These are phyloP conservation scores for Zaprionus davidi DNA, from an alignment of 1,140 invertebrate species.

Conservation along the genomic window DNA sequence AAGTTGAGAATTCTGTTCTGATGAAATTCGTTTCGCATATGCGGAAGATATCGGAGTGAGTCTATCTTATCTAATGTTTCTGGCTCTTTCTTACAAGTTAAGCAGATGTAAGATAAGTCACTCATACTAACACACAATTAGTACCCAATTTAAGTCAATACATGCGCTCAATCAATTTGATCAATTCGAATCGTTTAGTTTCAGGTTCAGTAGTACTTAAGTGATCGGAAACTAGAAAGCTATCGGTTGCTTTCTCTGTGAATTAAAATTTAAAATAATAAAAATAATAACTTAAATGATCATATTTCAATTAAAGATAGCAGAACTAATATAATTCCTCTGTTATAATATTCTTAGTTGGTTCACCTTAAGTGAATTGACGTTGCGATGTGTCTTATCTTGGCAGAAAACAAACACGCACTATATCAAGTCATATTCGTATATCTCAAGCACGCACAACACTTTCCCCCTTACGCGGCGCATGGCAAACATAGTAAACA, in stretches of 20 bases:
- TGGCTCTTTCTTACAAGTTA: neutral
- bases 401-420: neutral
- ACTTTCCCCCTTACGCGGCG: constrained; percentile 7
- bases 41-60: neutral
- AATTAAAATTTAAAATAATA: neutral
- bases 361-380: neutral
- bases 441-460: neutral
- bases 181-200: constrained; percentile 17
- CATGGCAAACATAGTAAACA: constrained; percentile 2
- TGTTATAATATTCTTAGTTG: neutral
- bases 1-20: neutral
- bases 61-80: constrained; percentile 18
- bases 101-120: neutral
- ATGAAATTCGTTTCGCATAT: constrained; percentile 18
- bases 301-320: neutral
- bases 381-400: neutral
- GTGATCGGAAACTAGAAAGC: neutral
- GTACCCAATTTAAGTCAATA: constrained; percentile 2
- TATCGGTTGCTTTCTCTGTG: neutral
- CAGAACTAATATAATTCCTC: neutral
- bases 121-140: neutral
- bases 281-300: neutral
- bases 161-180: constrained; percentile 13
- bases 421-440: neutral
- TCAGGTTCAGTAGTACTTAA: neutral